These are phyloP conservation scores for Galbula dea DNA, from an alignment of 2,113 vertebrate genomes.

Conservation along the genomic window DNA sequence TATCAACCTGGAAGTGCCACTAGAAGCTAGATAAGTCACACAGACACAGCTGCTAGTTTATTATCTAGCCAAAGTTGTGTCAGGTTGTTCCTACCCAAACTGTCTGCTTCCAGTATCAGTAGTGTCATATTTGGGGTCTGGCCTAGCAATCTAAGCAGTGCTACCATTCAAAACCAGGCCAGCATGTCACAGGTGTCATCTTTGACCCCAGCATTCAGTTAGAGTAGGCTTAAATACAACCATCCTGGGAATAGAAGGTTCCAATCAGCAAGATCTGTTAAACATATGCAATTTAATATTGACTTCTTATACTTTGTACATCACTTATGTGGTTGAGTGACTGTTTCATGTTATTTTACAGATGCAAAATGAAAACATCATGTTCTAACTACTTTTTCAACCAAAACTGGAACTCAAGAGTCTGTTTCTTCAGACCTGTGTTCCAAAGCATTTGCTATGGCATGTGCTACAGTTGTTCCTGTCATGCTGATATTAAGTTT, in stretches of 20 bases:
- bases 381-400: background rate
- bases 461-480: background rate
- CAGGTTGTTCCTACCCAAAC: background rate
- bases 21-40: background rate
- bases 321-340: background rate
- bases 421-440: background rate
- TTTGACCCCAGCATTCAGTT: background rate
- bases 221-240: background rate
- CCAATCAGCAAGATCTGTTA: background rate
- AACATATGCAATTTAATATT: background rate
- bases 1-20: background rate
- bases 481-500: background rate
- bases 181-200: rapidly evolving
- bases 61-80: background rate
- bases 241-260: background rate
- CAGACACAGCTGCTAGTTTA: background rate
- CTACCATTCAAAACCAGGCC: background rate
- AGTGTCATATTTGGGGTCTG: background rate
- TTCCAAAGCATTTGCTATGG: background rate
- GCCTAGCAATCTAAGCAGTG: background rate
- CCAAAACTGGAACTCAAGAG: background rate
- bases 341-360: conserved; percentile 22
- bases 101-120: background rate
- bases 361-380: background rate
- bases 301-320: background rate